Base-by-base conservation (phyloP, 1,140 invertebrate species). In the Hylaeus volcanicus region DNA sequence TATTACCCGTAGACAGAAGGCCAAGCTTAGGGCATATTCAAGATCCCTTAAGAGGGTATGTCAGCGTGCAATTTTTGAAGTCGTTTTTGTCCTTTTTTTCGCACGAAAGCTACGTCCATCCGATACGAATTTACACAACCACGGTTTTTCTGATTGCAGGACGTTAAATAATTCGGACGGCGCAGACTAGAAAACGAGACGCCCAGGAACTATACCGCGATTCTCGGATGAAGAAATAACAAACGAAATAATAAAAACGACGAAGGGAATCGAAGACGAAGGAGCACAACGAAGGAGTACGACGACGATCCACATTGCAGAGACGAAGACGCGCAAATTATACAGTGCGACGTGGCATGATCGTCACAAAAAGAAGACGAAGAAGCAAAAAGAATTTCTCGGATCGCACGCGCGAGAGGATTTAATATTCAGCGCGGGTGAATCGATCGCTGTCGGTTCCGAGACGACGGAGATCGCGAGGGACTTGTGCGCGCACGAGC, bases 101-200 rank as follows among this genome's bases (percentile, higher is more conserved):
- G 0, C 26, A 26, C 26, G 26, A 26, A 0, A 26, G 26, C 26
- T 26, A 26, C 26, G 26, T 26, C 26, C 26, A 26, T 26, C 26
- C 26, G 26, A 26, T 26, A 26, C 26, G 26, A 26, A 26, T 43
- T 39, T 0, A 70, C 2, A 2, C 6, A 0, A 4, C 3, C n/a
- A 1, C 12, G n/a, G 4, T 41, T 84, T 26, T 51, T 80, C 58
- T 71, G n/a, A 63, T 85, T 85, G 0, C 77, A 85, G 83, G 66
- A 58, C 26, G 43, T 58, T 5, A 48, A 55, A 41, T 4, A 51
- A 64, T 5, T 11, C n/a, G 26, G 11, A 48, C 2, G 48, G 37
- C 58, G 39, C 51, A 5, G 5, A 9, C 71, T 70, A 74, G 66
- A n/a, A 65, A 41, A 45, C 51, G 37, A 39, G 48, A 72, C 14